These are phyloP conservation scores for Stegophylla sp. DNA, from an alignment of 2,888 invertebrate genomes.

Conservation along the genomic window DNA sequence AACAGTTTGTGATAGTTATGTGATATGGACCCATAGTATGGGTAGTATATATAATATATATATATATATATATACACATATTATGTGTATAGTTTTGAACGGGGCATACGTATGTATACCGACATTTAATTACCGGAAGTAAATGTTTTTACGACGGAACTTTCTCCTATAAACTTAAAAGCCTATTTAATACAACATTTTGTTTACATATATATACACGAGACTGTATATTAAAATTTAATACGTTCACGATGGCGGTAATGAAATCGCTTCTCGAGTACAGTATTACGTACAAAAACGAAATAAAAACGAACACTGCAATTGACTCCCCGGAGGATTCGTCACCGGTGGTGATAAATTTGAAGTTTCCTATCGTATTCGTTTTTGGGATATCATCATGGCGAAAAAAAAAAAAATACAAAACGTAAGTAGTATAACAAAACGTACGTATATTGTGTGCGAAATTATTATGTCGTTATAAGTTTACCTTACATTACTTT, in stretches of 20 bases:
- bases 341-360: neutral
- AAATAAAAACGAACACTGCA: neutral
- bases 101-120: neutral
- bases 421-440: no score
- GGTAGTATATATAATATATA: neutral
- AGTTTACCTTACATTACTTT: no score
- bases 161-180: constrained; percentile 38
- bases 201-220: constrained; percentile 30
- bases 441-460: no score
- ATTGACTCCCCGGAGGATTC: neutral
- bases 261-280: no score
- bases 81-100: constrained; percentile 23
- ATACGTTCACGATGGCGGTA: neutral
- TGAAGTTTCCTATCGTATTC: neutral
- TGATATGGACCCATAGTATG: no score
- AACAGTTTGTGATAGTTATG: no score
- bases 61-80: neutral
- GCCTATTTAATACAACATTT: constrained; percentile 37
- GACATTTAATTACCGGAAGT: constrained; percentile 20
- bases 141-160: constrained; percentile 45
- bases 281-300: no score
- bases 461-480: neutral
- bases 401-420: no score
- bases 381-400: no score
- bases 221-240: neutral